Conservation (phyloP, 2,797 vertebrate genomes). For the Phoxinus dragarum region DNA sequence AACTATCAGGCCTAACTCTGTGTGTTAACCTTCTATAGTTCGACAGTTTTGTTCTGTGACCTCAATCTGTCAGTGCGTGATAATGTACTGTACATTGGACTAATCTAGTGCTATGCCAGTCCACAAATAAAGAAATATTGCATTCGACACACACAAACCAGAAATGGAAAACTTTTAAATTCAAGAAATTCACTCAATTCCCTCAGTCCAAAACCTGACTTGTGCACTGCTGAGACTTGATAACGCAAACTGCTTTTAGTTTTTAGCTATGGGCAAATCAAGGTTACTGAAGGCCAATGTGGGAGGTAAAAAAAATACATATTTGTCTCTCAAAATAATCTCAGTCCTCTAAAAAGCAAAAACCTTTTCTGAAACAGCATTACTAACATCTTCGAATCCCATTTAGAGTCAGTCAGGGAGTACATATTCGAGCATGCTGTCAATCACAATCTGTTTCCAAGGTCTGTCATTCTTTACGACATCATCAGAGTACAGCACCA, state of each 20-base stretch:
- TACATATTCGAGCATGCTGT: slow-evolving; percentile 35
- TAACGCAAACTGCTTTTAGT: slow-evolving; percentile 27
- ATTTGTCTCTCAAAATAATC: slow-evolving; percentile 28
- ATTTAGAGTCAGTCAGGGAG: not conserved
- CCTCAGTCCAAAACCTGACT: slow-evolving; percentile 30
- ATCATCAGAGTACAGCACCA: slow-evolving; percentile 18
- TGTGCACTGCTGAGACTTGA: slow-evolving; percentile 31
- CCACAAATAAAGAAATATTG: not conserved
- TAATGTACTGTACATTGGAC: slow-evolving; percentile 13
- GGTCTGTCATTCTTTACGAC: not conserved
- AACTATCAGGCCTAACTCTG: not conserved
- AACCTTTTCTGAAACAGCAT: slow-evolving; percentile 15
- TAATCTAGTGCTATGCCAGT: not conserved
- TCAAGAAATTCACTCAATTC: not conserved
- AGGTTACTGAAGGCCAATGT: slow-evolving; percentile 10
- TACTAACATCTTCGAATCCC: not conserved
- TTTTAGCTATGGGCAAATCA: slow-evolving; percentile 29
- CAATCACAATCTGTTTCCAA: slow-evolving; percentile 44
- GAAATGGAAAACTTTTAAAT: slow-evolving; percentile 16
- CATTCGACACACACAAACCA: slow-evolving; percentile 5
- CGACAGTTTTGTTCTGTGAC: slow-evolving; percentile 16
- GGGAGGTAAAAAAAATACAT: not conserved
- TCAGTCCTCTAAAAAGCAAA: not conserved
- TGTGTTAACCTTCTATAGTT: not conserved
- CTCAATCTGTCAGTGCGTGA: slow-evolving; percentile 32